A percentile compares a stretch with the other conserved stretches of the same genome.
Evolutionary conservation across 2,888 invertebrate genomes (phyloP).

Genomic region (Sceliomorpha sp.): DNA sequence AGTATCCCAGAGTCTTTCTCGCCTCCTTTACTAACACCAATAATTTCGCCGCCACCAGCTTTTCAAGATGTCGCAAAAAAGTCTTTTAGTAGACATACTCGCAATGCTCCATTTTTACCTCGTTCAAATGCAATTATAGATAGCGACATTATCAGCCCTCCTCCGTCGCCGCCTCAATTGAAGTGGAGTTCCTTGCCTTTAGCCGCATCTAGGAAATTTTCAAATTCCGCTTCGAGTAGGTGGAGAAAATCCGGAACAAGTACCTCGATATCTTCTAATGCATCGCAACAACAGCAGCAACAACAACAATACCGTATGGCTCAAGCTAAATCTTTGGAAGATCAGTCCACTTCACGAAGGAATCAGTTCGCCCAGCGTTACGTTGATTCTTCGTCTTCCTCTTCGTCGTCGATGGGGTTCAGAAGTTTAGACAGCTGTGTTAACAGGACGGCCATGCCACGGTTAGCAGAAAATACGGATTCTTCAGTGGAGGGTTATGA

Average conservation of each 20-base stretch:
- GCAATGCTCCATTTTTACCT: slow-evolving; percentile 81
- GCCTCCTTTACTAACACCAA: slow-evolving; percentile 86
- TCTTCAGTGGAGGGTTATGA: slow-evolving; percentile 83
- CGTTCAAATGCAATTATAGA: slow-evolving; percentile 82
- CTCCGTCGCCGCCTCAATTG: slow-evolving; percentile 79
- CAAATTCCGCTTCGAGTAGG: slow-evolving; percentile 64
- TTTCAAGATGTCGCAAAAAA: slow-evolving; percentile 83
- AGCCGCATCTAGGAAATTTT: slow-evolving; percentile 64
- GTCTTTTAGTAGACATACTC: slow-evolving; percentile 60
- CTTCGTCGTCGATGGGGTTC: slow-evolving; percentile 84
- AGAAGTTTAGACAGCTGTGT: slow-evolving; percentile 84
- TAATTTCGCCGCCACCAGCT: slow-evolving; percentile 86
- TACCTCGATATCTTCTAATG: slow-evolving; percentile 36
- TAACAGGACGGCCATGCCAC: slow-evolving; percentile 81
- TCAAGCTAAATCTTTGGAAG: slow-evolving; percentile 82
- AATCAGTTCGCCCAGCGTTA: slow-evolving; percentile 83
- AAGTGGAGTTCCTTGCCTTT: slow-evolving; percentile 77
- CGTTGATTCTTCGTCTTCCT: slow-evolving; percentile 82
- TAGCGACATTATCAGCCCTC: slow-evolving; percentile 82
- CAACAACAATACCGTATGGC: slow-evolving; percentile 76
- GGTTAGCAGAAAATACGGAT: slow-evolving; percentile 82
- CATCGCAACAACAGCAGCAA: slow-evolving; percentile 61
- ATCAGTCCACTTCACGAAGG: slow-evolving; percentile 82
- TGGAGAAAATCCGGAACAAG: slow-evolving; percentile 64
- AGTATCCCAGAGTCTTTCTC: slow-evolving; percentile 81